Percentiles rank a stretch among this genome's conserved stretches.
Conservation (phyloP, 2,113 vertebrate species). For the Synchiropus splendidus region DNA sequence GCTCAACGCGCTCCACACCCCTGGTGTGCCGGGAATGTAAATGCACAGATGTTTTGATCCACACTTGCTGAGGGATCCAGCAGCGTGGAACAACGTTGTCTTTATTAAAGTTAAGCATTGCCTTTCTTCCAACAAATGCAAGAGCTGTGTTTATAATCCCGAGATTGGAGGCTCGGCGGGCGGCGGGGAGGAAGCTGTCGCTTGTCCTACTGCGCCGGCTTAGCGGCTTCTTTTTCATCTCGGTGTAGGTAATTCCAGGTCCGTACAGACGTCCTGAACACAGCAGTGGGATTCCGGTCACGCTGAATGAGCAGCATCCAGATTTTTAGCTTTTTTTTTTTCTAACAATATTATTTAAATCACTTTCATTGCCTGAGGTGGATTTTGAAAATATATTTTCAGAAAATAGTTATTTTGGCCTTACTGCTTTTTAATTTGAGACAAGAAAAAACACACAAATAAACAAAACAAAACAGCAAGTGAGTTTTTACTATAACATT, state of each 20-base stretch:
- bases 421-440: slow-evolving; percentile 3
- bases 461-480: too few species aligned
- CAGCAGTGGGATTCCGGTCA: too few species aligned
- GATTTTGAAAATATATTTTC: too few species aligned
- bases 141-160: slow-evolving; percentile 15
- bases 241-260: too few species aligned
- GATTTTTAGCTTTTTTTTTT: too few species aligned
- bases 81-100: slow-evolving; percentile 37
- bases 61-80: slow-evolving; percentile 38
- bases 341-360: too few species aligned
- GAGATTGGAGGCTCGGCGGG: slow-evolving; percentile 7
- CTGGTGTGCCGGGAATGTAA: slow-evolving; percentile 21
- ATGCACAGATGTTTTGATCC: slow-evolving; percentile 44
- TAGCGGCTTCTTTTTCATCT: slow-evolving; percentile 18
- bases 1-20: slow-evolving; percentile 25
- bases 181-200: slow-evolving; percentile 5
- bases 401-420: not conserved
- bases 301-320: too few species aligned
- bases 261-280: too few species aligned
- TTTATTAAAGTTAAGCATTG: slow-evolving; percentile 52
- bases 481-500: too few species aligned
- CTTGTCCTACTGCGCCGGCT: slow-evolving; percentile 5
- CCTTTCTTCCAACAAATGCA: slow-evolving; percentile 30
- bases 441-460: too few species aligned
- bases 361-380: too few species aligned